These are phyloP conservation scores for Sorex araneus DNA, from an alignment of 2,113 vertebrate genomes.

Conservation along the genomic window DNA sequence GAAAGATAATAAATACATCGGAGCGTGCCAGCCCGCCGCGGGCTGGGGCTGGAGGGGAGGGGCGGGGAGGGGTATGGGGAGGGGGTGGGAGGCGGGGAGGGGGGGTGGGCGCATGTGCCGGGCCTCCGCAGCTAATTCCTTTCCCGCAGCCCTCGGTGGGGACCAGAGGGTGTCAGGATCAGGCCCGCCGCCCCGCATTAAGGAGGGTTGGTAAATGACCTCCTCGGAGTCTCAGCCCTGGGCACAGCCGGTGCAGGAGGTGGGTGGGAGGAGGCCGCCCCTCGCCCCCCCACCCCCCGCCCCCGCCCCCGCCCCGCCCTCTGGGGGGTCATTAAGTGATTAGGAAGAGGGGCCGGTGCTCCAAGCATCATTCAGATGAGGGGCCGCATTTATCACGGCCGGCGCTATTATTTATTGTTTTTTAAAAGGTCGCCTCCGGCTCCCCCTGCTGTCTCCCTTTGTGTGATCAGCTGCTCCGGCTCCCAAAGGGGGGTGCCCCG, in stretches of 20 bases:
- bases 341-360: slow-evolving; percentile 77
- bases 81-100: slow-evolving; percentile 27
- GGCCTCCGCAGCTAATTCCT: slow-evolving; percentile 83
- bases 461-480: slow-evolving; percentile 52
- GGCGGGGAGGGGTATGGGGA: neutral
- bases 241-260: slow-evolving; percentile 62
- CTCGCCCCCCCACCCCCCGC: slow-evolving; percentile 25
- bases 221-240: slow-evolving; percentile 79
- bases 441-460: slow-evolving; percentile 70
- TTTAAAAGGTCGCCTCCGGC: slow-evolving; percentile 71
- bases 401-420: slow-evolving; percentile 80
- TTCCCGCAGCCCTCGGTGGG: slow-evolving; percentile 76
- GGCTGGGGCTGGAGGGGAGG: slow-evolving; percentile 8
- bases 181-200: slow-evolving; percentile 73
- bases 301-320: slow-evolving; percentile 67
- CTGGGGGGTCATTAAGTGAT: slow-evolving; percentile 85
- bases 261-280: neutral
- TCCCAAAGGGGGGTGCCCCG: neutral
- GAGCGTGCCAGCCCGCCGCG: slow-evolving; percentile 72
- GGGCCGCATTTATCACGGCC: slow-evolving; percentile 69
- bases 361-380: slow-evolving; percentile 68
- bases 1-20: slow-evolving; percentile 60
- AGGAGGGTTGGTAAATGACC: slow-evolving; percentile 56
- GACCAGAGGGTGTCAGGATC: slow-evolving; percentile 83
- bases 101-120: slow-evolving; percentile 81